Percentiles rank a stretch among this genome's conserved stretches.
phyloP scores from a whole-genome alignment of 2,113 vertebrate genomes.

The Salvelinus fontinalis region DNA sequence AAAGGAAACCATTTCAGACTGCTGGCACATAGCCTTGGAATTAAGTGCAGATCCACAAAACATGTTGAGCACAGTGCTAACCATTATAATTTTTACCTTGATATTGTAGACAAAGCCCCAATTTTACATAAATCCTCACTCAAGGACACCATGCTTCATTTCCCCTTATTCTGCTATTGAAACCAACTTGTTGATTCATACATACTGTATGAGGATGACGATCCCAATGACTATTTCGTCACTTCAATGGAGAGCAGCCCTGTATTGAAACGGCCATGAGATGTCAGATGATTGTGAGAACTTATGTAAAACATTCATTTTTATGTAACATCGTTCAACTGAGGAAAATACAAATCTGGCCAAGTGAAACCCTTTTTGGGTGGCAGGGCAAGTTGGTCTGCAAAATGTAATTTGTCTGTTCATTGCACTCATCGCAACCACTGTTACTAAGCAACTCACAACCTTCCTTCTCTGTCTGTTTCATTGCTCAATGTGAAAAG shows the following conservation, averaged over 20 bases:
- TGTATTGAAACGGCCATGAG: background rate
- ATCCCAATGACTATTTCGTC: too few species aligned
- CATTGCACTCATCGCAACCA: conserved; percentile 11
- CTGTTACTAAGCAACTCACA: conserved; percentile 54
- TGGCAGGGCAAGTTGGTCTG: conserved; percentile 18
- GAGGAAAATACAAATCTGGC: too few species aligned
- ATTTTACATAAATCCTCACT: too few species aligned
- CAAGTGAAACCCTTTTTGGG: background rate
- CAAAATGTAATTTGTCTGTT: conserved; percentile 44
- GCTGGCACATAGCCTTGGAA: background rate
- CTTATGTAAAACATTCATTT: background rate
- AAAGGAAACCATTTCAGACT: background rate
- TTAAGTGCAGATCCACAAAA: background rate
- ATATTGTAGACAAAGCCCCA: background rate
- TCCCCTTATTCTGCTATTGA: too few species aligned
- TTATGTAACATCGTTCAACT: conserved; percentile 1
- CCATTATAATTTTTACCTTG: too few species aligned
- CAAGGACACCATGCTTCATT: conserved; percentile 8
- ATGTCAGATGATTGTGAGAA: background rate
- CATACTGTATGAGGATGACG: background rate
- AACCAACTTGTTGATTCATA: too few species aligned
- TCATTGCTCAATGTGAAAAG: background rate
- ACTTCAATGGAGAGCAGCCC: background rate
- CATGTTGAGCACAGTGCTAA: background rate
- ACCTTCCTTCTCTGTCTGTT: conserved; percentile 14